A percentile compares a stretch with the other conserved stretches of the same genome.
These are phyloP conservation scores for Rhynchonycteris naso DNA, from an alignment of 2,797 vertebrate genomes.

Conservation along the genomic window DNA sequence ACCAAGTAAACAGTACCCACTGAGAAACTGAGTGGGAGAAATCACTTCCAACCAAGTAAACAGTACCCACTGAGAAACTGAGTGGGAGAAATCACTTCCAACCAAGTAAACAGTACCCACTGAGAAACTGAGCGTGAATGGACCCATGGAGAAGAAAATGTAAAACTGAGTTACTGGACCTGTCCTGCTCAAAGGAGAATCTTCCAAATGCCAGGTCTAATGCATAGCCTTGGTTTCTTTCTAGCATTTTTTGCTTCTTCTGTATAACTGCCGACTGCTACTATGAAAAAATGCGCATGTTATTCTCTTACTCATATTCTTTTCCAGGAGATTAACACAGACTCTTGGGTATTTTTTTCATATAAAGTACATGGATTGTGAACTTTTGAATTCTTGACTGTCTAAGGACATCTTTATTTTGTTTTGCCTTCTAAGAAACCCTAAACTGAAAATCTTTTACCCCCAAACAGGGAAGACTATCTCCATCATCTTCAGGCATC, in stretches of 20 bases:
- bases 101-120: neutral
- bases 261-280: neutral
- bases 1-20: neutral
- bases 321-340: neutral
- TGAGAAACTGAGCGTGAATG: neutral
- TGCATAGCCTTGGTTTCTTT: neutral
- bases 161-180: fast-evolving
- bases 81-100: too few species aligned
- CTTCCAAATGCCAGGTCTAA: neutral
- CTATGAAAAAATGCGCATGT: neutral
- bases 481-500: neutral
- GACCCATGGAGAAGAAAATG: fast-evolving
- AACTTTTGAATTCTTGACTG: neutral
- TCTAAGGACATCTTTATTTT: neutral
- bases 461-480: neutral
- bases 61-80: neutral
- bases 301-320: neutral
- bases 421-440: neutral
- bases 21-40: neutral
- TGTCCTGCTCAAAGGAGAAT: neutral
- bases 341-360: neutral
- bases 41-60: too few species aligned
- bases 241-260: fast-evolving
- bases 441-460: neutral
- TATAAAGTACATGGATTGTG: neutral